Base-by-base conservation (phyloP, 1,140 invertebrate species). In the Ditylenchus dipsaci region DNA sequence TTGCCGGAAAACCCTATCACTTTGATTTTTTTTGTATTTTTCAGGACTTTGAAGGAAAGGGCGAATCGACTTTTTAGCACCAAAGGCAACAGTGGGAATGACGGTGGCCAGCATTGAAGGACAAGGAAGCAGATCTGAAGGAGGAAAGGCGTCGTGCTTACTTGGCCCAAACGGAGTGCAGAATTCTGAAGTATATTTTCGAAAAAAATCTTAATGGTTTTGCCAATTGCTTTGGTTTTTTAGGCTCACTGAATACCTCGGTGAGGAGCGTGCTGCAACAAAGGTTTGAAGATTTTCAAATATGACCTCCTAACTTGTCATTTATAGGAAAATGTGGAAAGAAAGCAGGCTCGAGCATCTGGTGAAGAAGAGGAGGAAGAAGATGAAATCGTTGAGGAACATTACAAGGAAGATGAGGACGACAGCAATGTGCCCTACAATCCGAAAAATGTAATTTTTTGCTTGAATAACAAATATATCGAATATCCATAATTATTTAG, bases 351-450 rank as follows among this genome's bases (percentile, higher is more conserved):
- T 0, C 88, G 95, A 67, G 95, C 93, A 0, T 93, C 92, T 49
- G 94, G 93, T 8, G 93, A 96, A 84, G 92, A 96, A 77, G 90
- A 91, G 49, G 91, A 91, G 69, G 90, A 92, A 69, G 84, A 85
- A 27, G 82, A 83, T n/a, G 80, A 83, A 19, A 61, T 56, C 17
- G 62, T 75, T 26, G 77, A 75, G 23, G 82, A 83, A 63, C 43
- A 66, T 53, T 84, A 86, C 57, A 83, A 84, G 43, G 80, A 81
- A 49, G 88, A 91, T 76, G 86, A 87, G 47, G 92, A 94, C 73
- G 91, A 91, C 58, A 90, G 93, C 82, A 91, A 92, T 76, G 91
- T 97, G 49, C 93, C 95, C 0, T 98, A 98, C 84, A 99, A 99
- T 86, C 96, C 96, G 0, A 99, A 99, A 86, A 98, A 98, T 86